These are phyloP conservation scores for Rosalia funebris DNA, from an alignment of 2,888 invertebrate genomes.

Conservation along the genomic window DNA sequence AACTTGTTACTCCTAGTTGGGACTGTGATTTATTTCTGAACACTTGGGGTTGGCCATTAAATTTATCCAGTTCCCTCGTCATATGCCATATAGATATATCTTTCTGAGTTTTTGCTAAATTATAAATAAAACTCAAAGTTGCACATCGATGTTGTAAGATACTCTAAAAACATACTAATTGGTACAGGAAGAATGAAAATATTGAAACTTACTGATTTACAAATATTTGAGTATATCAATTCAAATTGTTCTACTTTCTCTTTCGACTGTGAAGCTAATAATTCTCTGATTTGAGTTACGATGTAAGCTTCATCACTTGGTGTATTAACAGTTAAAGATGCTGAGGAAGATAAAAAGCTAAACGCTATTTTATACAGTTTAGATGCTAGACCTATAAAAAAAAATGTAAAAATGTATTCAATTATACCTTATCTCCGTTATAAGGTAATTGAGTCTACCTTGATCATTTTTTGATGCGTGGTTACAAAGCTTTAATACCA, in stretches of 20 bases:
- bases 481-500: constrained; percentile 57
- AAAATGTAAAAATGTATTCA: constrained; percentile 19
- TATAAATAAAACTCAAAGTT: constrained; percentile 54
- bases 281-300: constrained; percentile 51
- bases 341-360: constrained; percentile 48
- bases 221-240: constrained; percentile 55
- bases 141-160: constrained; percentile 55
- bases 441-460: constrained; percentile 40
- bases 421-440: neutral
- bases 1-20: constrained; percentile 45
- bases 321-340: constrained; percentile 34
- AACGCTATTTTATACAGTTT: constrained; percentile 48
- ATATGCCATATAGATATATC: constrained; percentile 42
- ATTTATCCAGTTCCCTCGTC: constrained; percentile 50
- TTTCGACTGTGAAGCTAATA: constrained; percentile 46
- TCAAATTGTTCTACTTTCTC: constrained; percentile 57
- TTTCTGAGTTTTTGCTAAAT: constrained; percentile 44
- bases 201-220: constrained; percentile 54
- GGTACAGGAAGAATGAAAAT: neutral
- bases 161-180: constrained; percentile 46
- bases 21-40: constrained; percentile 39
- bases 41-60: constrained; percentile 38
- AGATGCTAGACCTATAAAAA: constrained; percentile 51
- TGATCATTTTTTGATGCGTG: constrained; percentile 56
- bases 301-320: constrained; percentile 52